Evolutionary conservation across 1,140 invertebrate species (phyloP).

Genomic region (Sminthurinus signatus): DNA sequence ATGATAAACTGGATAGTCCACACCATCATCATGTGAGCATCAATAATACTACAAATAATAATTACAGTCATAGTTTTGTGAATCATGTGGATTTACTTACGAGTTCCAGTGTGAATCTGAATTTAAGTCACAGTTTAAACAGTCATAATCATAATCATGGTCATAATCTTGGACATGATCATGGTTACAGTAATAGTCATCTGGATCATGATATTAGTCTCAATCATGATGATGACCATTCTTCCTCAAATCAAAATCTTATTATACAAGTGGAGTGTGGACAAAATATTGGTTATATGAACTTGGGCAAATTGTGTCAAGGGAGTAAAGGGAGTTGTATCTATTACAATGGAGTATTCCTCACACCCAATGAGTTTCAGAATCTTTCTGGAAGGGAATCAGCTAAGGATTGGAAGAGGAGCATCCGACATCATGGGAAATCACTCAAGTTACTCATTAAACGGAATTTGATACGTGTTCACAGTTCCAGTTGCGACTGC

Average conservation of each 20-base stretch:
- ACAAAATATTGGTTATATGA: slow-evolving; percentile 33
- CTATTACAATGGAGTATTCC: slow-evolving; percentile 43
- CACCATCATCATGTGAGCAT: no score
- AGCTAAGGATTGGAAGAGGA: slow-evolving; percentile 53
- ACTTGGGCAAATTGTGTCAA: slow-evolving; percentile 35
- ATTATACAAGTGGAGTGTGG: slow-evolving; percentile 40
- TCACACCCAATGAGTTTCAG: slow-evolving; percentile 53
- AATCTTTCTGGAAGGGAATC: slow-evolving; percentile 50
- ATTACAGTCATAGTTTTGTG: no score
- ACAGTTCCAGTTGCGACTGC: slow-evolving; percentile 2
- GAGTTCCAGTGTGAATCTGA: no score
- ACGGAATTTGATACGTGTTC: background rate
- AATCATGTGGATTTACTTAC: no score
- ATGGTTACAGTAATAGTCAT: no score
- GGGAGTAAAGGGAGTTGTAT: slow-evolving; percentile 46
- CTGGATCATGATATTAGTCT: background rate
- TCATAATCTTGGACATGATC: background rate
- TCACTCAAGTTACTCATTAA: slow-evolving; percentile 51
- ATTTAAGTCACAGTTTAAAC: no score
- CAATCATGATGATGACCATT: no score
- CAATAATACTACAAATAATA: no score
- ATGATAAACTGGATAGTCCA: no score
- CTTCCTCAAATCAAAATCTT: no score
- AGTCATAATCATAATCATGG: no score
- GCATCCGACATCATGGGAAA: slow-evolving; percentile 49